Evolutionary conservation across 2,113 vertebrate genomes (phyloP).

Genomic region (Catagonus wagneri): DNA sequence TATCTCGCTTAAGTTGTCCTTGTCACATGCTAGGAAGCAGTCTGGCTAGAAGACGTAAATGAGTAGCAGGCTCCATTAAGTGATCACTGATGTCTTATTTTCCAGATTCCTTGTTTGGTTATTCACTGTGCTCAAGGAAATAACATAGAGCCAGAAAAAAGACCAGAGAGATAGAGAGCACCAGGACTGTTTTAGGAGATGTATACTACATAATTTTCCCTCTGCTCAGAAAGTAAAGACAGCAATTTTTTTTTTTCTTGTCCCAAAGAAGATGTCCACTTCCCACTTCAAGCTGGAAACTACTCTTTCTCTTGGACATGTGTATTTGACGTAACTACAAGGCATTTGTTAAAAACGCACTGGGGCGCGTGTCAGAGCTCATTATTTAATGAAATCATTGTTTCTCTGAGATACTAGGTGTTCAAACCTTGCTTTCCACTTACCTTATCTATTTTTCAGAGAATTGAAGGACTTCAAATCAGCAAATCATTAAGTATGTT

Average conservation of each 20-base stretch:
- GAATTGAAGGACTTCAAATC: constrained; percentile 89
- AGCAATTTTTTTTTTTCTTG: neutral
- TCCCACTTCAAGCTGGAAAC: neutral
- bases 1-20: neutral
- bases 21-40: neutral
- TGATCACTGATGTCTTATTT: neutral
- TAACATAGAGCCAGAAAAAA: constrained; percentile 4
- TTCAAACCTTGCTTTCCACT: constrained; percentile 25
- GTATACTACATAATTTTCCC: neutral
- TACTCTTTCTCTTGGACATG: neutral
- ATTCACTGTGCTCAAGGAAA: neutral
- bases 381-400: neutral
- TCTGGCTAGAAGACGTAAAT: neutral
- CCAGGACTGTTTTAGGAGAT: neutral
- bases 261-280: neutral
- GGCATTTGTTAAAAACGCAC: neutral
- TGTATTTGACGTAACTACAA: neutral
- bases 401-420: neutral
- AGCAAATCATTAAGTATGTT: constrained; percentile 90
- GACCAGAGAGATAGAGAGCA: neutral
- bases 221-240: neutral
- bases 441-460: constrained; percentile 82
- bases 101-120: neutral
- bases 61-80: neutral
- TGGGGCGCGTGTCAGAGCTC: neutral